A percentile compares a stretch with the other conserved stretches of the same genome.
Evolutionary conservation across 2,797 vertebrate genomes (phyloP).

Genomic region (Taeniopygia guttata): DNA sequence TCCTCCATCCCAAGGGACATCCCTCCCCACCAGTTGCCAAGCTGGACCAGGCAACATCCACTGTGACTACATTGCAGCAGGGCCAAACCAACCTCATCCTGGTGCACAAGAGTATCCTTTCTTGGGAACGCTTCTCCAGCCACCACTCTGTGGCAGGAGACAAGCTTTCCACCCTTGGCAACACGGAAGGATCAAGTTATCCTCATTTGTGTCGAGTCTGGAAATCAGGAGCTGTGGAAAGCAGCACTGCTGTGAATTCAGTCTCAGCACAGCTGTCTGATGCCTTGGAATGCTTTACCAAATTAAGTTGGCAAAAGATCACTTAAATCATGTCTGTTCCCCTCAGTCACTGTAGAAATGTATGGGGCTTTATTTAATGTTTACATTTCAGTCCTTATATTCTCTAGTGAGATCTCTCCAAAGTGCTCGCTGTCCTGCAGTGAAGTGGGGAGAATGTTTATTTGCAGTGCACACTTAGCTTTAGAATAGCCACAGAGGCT

Average conservation of each 20-base stretch:
- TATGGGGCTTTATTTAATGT: background rate
- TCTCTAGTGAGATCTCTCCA: background rate
- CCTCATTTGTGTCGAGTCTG: background rate
- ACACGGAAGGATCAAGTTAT: background rate
- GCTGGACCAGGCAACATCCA: conserved; percentile 76
- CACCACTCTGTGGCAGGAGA: background rate
- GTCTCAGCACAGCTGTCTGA: background rate
- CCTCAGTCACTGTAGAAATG: background rate
- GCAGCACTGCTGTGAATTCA: background rate
- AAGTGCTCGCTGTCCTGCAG: background rate
- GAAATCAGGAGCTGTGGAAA: background rate
- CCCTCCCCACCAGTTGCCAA: conserved; percentile 72
- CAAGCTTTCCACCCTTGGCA: background rate
- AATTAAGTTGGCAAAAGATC: background rate
- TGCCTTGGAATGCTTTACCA: background rate
- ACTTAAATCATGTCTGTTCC: background rate
- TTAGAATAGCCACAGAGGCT: background rate
- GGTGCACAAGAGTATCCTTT: conserved; percentile 80
- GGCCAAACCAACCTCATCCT: conserved; percentile 77
- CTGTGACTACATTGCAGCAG: conserved; percentile 74
- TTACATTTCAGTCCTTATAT: background rate
- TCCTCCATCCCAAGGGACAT: conserved; percentile 71
- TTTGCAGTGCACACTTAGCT: background rate
- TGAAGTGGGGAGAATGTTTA: background rate
- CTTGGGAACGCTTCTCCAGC: background rate